Evolutionary conservation across 2,888 invertebrate species (phyloP).

Genomic region (Ditylenchus weischeri): DNA sequence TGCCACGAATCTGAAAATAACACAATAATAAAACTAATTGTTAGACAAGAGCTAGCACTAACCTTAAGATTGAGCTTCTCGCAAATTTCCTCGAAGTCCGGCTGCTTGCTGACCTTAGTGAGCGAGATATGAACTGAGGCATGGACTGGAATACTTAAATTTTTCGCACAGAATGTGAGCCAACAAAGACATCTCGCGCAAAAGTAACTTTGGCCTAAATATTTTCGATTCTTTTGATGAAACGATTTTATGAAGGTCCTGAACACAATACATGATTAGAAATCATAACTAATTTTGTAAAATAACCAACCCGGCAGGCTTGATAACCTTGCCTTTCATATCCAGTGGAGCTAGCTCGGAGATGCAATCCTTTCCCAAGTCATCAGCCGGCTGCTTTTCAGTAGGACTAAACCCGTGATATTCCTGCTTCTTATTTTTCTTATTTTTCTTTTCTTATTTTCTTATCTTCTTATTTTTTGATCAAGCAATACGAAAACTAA

Average conservation of each 20-base stretch:
- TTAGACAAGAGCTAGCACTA: neutral
- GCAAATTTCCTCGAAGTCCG: conserved; percentile 67
- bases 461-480: too few relatives aligned
- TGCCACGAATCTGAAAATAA: conserved; percentile 62
- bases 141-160: conserved; percentile 82
- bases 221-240: conserved; percentile 63
- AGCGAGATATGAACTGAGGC: conserved; percentile 91
- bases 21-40: neutral
- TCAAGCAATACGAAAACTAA: too few relatives aligned
- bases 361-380: conserved; percentile 79
- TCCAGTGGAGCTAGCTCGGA: conserved; percentile 83
- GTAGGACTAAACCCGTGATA: conserved; percentile 85
- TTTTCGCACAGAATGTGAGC: conserved; percentile 78
- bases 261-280: conserved; percentile 66
- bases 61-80: conserved; percentile 71
- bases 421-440: conserved; percentile 72
- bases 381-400: conserved; percentile 85
- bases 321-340: conserved; percentile 65
- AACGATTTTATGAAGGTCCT: conserved; percentile 69
- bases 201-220: conserved; percentile 84
- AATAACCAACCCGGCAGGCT: conserved; percentile 32
- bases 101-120: conserved; percentile 65
- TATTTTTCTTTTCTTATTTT: too few relatives aligned
- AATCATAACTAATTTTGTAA: too few relatives aligned
- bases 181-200: conserved; percentile 71